phyloP scores from a whole-genome alignment of 1,140 invertebrate genomes.

The Drosophila persimilis region DNA sequence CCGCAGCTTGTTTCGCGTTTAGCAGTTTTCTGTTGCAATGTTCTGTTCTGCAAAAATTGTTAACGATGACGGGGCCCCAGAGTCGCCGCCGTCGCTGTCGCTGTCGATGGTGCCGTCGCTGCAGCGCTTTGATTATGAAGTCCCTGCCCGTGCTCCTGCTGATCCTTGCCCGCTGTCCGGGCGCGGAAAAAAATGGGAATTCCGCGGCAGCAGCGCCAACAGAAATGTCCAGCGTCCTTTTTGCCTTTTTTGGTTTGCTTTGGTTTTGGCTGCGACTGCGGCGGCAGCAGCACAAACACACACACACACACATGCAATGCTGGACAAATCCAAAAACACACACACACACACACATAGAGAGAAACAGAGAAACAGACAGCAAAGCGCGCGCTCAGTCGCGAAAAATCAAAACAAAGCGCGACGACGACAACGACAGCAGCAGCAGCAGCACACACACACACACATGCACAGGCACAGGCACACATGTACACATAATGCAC shows the following conservation, averaged over 20 bases:
- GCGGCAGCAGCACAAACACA: slow-evolving; percentile 25
- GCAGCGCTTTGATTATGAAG: slow-evolving; percentile 70
- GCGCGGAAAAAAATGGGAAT: slow-evolving; percentile 47
- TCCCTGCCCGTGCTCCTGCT: slow-evolving; percentile 11
- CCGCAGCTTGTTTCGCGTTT: slow-evolving; percentile 82
- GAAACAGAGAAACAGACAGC: slow-evolving; percentile 44
- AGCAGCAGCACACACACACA: slow-evolving; percentile 18
- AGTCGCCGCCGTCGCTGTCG: slow-evolving; percentile 49
- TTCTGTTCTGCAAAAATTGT: slow-evolving; percentile 68
- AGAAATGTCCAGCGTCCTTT: slow-evolving; percentile 69
- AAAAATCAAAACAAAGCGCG: slow-evolving; percentile 81
- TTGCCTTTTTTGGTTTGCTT: slow-evolving; percentile 72
- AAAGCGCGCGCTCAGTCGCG: slow-evolving; percentile 75
- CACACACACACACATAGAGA: slow-evolving; percentile 22
- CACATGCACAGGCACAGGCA: slow-evolving; percentile 13
- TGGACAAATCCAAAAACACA: slow-evolving; percentile 67
- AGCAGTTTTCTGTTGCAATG: slow-evolving; percentile 83
- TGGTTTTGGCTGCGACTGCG: slow-evolving; percentile 65
- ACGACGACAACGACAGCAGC: slow-evolving; percentile 58
- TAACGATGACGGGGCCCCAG: slow-evolving; percentile 74
- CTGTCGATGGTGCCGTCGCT: slow-evolving; percentile 57
- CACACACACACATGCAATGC: slow-evolving; percentile 58
- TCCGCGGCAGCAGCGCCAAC: slow-evolving; percentile 54
- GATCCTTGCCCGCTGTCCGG: slow-evolving; percentile 6
- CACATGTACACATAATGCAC: slow-evolving; percentile 7